Percentiles rank a stretch among this genome's conserved stretches.
Evolutionary conservation across 2,797 vertebrate species (phyloP).

Genomic region (Microhierax caerulescens): DNA sequence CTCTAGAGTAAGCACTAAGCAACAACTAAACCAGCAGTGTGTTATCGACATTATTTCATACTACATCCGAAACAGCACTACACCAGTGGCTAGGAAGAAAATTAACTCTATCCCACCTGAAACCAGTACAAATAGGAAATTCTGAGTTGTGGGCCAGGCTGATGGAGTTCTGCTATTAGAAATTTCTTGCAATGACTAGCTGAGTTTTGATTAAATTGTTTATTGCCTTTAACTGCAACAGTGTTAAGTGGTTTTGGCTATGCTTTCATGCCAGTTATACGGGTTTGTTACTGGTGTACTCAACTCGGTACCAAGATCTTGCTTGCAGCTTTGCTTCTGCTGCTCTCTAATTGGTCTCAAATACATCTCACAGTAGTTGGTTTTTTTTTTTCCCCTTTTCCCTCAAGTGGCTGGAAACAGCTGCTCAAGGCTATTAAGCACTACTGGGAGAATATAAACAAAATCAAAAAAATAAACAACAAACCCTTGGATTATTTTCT

Average conservation of each 20-base stretch:
- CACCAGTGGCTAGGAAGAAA: too few species aligned
- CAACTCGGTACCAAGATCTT: neutral
- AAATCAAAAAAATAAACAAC: neutral
- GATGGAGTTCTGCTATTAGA: neutral
- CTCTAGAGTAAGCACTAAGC: too few species aligned
- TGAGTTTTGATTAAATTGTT: neutral
- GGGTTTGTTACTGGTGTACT: neutral
- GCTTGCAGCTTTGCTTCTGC: neutral
- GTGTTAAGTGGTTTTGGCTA: neutral
- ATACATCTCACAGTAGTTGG: neutral
- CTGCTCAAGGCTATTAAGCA: neutral
- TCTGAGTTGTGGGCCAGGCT: neutral
- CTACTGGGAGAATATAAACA: neutral
- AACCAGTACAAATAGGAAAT: neutral
- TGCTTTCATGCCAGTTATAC: fast-evolving
- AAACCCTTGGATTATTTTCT: neutral
- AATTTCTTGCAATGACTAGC: neutral
- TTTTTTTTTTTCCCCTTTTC: neutral
- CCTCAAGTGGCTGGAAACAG: neutral
- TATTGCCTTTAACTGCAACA: neutral
- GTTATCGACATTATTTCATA: too few species aligned
- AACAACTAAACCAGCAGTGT: too few species aligned
- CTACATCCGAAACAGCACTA: too few species aligned
- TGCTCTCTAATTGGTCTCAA: neutral
- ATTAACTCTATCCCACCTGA: too few species aligned